Evolutionary conservation across 2,888 invertebrate species (phyloP).

Genomic region (Rhagonycha fulva): DNA sequence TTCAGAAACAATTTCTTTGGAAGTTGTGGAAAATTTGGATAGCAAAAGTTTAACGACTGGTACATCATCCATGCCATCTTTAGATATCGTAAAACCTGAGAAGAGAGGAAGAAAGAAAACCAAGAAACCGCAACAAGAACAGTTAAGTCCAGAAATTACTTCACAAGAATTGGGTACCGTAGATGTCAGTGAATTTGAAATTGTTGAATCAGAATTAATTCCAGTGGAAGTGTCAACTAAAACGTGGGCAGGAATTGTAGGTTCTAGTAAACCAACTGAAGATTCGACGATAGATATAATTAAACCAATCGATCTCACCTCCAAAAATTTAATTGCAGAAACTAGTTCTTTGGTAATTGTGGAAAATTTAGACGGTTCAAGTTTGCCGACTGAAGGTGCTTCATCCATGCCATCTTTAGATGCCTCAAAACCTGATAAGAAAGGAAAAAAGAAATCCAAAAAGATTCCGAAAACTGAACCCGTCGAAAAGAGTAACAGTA

Average conservation of each 20-base stretch:
- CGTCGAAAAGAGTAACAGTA: not conserved
- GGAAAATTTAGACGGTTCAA: not conserved
- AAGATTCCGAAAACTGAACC: not conserved
- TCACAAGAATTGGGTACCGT: not conserved
- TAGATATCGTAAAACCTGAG: not conserved
- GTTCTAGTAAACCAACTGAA: not conserved
- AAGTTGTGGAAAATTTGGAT: not conserved
- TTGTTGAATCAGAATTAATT: not conserved
- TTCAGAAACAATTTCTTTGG: not conserved
- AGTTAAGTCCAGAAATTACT: not conserved
- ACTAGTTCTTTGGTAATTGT: not conserved
- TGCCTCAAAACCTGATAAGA: not conserved
- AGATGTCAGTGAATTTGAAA: not conserved
- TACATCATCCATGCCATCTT: not conserved
- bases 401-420: not conserved
- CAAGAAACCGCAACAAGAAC: not conserved
- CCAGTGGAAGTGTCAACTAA: not conserved
- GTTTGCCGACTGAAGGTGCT: not conserved
- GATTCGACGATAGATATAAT: not conserved
- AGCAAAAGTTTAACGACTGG: not conserved
- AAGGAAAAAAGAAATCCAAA: not conserved
- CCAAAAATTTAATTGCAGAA: not conserved
- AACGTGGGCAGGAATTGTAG: not conserved
- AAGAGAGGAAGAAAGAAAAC: not conserved
- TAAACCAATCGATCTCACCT: not conserved